Conservation (phyloP, 2,797 vertebrate species). For the Leuciscus waleckii region DNA sequence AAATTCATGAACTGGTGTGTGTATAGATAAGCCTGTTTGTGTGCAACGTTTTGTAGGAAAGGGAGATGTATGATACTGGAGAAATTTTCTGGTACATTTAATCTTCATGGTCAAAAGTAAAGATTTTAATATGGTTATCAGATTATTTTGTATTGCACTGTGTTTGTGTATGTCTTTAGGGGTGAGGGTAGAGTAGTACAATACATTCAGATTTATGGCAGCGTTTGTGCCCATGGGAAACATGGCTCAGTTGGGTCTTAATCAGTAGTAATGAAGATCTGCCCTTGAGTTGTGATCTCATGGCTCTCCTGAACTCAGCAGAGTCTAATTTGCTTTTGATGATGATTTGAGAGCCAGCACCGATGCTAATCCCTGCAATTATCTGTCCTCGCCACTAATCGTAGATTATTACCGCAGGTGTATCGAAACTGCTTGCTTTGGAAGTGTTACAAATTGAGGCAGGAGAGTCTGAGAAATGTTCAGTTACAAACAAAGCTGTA, state of each 20-base stretch:
- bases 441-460: conserved; percentile 16
- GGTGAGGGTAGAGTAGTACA: conserved; percentile 55
- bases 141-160: conserved; percentile 14
- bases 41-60: neutral
- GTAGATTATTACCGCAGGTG: neutral
- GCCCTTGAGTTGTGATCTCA: conserved; percentile 54
- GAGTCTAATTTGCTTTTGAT: conserved; percentile 38
- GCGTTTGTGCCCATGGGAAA: conserved; percentile 57
- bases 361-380: conserved; percentile 3
- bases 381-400: neutral
- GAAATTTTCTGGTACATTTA: neutral
- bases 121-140: neutral
- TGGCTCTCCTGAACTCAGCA: conserved; percentile 53
- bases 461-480: neutral
- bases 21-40: conserved; percentile 8
- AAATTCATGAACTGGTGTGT: conserved; percentile 11
- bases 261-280: conserved; percentile 59
- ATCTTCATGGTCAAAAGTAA: neutral
- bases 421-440: conserved; percentile 17
- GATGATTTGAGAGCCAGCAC: conserved; percentile 19
- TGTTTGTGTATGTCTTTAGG: conserved; percentile 19
- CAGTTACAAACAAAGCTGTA: neutral
- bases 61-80: neutral
- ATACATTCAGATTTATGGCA: conserved; percentile 65
- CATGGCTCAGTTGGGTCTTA: conserved; percentile 50